These are phyloP conservation scores for Monopterus albus DNA, from an alignment of 2,113 vertebrate species.

Conservation along the genomic window DNA sequence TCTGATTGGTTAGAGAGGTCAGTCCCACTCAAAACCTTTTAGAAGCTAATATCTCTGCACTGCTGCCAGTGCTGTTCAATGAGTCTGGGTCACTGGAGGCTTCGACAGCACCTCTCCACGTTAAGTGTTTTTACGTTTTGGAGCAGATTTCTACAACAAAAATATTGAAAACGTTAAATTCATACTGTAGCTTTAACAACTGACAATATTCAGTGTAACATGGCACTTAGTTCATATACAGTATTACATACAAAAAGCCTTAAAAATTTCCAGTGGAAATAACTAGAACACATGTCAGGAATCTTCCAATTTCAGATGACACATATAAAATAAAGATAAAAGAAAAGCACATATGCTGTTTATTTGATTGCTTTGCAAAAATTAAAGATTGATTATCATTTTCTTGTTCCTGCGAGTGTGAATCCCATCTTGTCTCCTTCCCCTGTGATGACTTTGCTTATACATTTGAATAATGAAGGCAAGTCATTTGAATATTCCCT, in stretches of 20 bases:
- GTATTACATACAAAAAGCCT: neutral
- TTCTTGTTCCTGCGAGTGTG: conserved; percentile 67
- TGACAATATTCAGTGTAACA: neutral
- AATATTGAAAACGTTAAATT: no score
- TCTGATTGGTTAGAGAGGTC: no score
- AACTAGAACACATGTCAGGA: conserved; percentile 4
- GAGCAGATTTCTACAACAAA: no score
- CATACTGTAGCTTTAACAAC: no score
- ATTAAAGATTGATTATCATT: conserved; percentile 79
- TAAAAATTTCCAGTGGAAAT: neutral
- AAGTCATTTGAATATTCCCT: conserved; percentile 88
- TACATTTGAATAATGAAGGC: conserved; percentile 86
- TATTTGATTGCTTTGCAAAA: conserved; percentile 72
- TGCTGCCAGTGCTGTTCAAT: no score
- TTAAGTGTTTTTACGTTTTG: no score
- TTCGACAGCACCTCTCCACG: no score
- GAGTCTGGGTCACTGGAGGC: no score
- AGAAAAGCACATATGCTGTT: conserved; percentile 35
- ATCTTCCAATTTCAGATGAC: conserved; percentile 15
- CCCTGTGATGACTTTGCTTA: conserved; percentile 83
- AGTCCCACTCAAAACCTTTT: no score
- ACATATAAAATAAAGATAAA: conserved; percentile 20
- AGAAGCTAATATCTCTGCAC: no score
- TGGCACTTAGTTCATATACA: neutral
- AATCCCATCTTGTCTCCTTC: conserved; percentile 75